These are phyloP conservation scores for Zosterops hypoxanthus DNA, from an alignment of 2,113 vertebrate genomes.

Conservation along the genomic window DNA sequence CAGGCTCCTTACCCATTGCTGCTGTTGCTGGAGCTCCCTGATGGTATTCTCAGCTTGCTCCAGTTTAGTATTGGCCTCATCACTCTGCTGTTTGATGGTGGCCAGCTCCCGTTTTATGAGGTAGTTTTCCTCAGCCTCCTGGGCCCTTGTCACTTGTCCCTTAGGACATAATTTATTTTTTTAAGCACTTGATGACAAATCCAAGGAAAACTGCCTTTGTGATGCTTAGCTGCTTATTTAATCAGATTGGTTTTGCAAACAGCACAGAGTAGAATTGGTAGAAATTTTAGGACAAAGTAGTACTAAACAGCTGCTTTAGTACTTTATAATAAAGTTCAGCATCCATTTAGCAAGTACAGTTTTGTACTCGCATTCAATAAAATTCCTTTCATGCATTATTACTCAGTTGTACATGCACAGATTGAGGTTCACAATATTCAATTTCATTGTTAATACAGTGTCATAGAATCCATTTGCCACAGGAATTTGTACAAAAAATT, in stretches of 20 bases:
- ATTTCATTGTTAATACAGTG: conserved; percentile 62
- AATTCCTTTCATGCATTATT: conserved; percentile 80
- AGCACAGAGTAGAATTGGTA: conserved; percentile 56
- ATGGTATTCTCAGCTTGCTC: conserved; percentile 94
- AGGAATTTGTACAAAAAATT: conserved; percentile 48
- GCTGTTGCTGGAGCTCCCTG: conserved; percentile 90
- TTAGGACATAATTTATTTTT: conserved; percentile 90
- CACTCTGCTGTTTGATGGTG: conserved; percentile 96
- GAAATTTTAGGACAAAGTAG: conserved; percentile 63
- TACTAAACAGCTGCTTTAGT: conserved; percentile 56
- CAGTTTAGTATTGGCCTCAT: conserved; percentile 92
- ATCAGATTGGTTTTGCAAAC: conserved; percentile 56
- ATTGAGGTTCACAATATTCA: conserved; percentile 25
- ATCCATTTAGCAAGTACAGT: conserved; percentile 51
- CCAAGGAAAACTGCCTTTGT: conserved; percentile 70
- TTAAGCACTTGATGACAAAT: conserved; percentile 76
- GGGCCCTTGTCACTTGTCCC: conserved; percentile 99
- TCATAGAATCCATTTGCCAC: conserved; percentile 37
- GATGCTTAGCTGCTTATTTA: conserved; percentile 70
- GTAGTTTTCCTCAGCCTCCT: conserved; percentile 99
- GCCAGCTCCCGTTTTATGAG: conserved; percentile 99
- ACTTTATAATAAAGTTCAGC: conserved; percentile 36
- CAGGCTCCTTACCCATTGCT: conserved; percentile 90
- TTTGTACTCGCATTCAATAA: conserved; percentile 49
- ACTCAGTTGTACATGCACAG: conserved; percentile 73